These are phyloP conservation scores for Watsonalla cultraria DNA, from an alignment of 2,888 invertebrate species.

Conservation along the genomic window DNA sequence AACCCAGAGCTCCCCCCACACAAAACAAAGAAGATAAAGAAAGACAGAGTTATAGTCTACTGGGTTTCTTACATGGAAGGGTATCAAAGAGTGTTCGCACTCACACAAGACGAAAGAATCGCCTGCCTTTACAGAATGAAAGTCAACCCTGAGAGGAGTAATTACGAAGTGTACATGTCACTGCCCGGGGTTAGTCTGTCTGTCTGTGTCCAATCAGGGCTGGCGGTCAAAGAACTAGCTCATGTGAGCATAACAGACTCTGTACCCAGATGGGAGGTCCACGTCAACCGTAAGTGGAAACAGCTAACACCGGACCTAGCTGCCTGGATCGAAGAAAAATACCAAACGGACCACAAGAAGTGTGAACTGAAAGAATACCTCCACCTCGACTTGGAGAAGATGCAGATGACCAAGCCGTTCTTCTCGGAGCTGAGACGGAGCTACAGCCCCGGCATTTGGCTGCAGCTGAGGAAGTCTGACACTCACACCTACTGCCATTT, in stretches of 20 bases:
- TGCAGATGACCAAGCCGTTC: conserved; percentile 93
- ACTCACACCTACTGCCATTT: conserved; percentile 83
- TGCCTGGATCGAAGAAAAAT: conserved; percentile 90
- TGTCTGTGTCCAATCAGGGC: conserved; percentile 65
- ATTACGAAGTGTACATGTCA: conserved; percentile 83
- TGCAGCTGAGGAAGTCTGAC: conserved; percentile 84
- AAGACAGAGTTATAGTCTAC: conserved; percentile 87
- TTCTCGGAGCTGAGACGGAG: conserved; percentile 86
- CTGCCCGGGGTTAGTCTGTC: conserved; percentile 84
- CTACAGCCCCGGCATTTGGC: conserved; percentile 86
- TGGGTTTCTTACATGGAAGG: conserved; percentile 90
- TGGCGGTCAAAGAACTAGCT: conserved; percentile 80
- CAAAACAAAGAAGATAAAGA: conserved; percentile 81
- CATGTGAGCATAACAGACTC: conserved; percentile 83
- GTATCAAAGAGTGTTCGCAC: conserved; percentile 84
- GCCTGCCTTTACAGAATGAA: conserved; percentile 79
- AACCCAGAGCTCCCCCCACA: conserved; percentile 64
- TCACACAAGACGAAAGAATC: conserved; percentile 87
- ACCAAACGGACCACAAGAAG: conserved; percentile 82
- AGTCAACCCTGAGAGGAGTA: conserved; percentile 83
- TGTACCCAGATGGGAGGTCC: conserved; percentile 89
- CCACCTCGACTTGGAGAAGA: conserved; percentile 88
- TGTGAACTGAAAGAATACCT: conserved; percentile 88
- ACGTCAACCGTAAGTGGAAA: conserved; percentile 89
- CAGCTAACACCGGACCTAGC: conserved; percentile 86